These are phyloP conservation scores for Cotesia chilonis DNA, from an alignment of 1,140 invertebrate species.

Conservation along the genomic window DNA sequence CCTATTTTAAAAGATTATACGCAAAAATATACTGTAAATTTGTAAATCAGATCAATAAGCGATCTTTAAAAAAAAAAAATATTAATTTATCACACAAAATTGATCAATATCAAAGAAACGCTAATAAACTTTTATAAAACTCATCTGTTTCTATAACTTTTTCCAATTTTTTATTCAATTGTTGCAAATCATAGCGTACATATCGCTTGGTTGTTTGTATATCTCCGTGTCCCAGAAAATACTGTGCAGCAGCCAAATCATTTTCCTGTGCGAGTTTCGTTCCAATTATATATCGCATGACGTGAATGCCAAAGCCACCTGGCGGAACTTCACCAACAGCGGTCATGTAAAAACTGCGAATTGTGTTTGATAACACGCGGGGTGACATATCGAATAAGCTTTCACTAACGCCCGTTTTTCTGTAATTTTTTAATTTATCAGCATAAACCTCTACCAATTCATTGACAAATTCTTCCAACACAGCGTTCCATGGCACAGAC, in stretches of 20 bases:
- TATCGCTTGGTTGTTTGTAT: not conserved
- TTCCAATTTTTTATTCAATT: not conserved
- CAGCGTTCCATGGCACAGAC: not conserved
- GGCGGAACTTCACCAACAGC: not conserved
- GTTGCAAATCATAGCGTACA: slow-evolving; percentile 8
- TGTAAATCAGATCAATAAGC: no score
- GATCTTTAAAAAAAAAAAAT: no score
- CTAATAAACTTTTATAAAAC: slow-evolving; percentile 1
- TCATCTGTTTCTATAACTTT: not conserved
- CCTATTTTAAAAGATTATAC: no score
- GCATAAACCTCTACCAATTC: not conserved
- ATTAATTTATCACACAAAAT: no score
- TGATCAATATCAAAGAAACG: not conserved
- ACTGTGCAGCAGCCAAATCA: not conserved
- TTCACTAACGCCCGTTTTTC: not conserved
- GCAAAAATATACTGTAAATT: no score
- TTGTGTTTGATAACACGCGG: not conserved
- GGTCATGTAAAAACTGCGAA: not conserved
- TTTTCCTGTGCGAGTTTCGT: not conserved
- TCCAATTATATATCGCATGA: slow-evolving; percentile 6
- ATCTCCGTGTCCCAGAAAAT: not conserved
- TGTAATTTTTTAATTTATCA: not conserved
- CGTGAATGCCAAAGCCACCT: not conserved
- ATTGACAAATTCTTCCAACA: not conserved
- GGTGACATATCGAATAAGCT: not conserved